Conservation (phyloP, 2,888 invertebrate species). For the Empis stercorea region DNA sequence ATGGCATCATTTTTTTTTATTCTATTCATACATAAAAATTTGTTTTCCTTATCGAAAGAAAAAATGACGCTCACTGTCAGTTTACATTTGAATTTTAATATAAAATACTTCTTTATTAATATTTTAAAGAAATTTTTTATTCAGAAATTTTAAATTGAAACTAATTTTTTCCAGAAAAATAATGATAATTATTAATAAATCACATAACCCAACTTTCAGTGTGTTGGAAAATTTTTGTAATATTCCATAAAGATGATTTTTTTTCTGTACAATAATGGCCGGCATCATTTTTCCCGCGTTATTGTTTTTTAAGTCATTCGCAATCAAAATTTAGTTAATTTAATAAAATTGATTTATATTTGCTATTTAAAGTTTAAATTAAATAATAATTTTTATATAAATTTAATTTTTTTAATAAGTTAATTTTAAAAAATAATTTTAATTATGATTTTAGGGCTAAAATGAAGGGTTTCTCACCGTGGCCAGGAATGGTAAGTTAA, state of each 20-base stretch:
- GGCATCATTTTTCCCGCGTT: background rate
- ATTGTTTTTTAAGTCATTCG: background rate
- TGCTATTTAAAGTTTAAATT: background rate
- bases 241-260: background rate
- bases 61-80: background rate
- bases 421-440: background rate
- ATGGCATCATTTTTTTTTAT: background rate
- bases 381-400: background rate
- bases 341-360: background rate
- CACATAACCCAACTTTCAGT: background rate
- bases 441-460: conserved; percentile 67
- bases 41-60: too few species aligned
- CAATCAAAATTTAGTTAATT: background rate
- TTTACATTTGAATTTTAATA: background rate
- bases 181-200: background rate
- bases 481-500: conserved; percentile 90
- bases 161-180: background rate
- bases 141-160: background rate
- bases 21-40: background rate
- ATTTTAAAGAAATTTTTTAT: background rate
- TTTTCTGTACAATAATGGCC: background rate
- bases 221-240: background rate
- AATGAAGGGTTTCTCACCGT: conserved; percentile 94
- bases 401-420: background rate
- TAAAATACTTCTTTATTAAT: background rate